phyloP scores from a whole-genome alignment of 2,797 vertebrate species.

The Helarctos malayanus region DNA sequence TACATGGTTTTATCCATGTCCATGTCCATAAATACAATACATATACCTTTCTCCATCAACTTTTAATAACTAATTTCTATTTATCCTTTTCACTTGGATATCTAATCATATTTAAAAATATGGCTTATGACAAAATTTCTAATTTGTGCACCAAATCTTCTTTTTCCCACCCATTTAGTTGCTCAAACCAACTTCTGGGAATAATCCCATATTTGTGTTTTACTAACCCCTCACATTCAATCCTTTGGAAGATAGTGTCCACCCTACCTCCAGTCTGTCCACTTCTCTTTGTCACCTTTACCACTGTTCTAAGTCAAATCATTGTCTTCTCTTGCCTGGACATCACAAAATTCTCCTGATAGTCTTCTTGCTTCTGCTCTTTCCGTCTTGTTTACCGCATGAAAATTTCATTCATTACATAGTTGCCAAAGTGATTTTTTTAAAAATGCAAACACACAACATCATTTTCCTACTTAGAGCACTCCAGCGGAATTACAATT shows the following conservation, averaged over 20 bases:
- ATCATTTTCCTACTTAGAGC: neutral
- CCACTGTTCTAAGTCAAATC: neutral
- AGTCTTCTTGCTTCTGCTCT: neutral
- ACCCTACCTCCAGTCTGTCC: too few species aligned
- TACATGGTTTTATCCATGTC: neutral
- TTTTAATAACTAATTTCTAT: neutral
- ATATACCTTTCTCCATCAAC: neutral
- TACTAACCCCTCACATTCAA: neutral
- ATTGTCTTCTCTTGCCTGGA: neutral
- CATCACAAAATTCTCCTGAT: neutral
- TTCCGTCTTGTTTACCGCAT: neutral
- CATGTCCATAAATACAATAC: neutral
- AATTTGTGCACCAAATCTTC: neutral
- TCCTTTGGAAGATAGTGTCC: neutral
- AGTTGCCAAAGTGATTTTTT: neutral
- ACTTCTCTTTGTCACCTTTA: neutral
- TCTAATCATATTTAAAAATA: conserved; percentile 1
- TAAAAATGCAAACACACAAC: neutral
- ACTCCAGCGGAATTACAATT: neutral
- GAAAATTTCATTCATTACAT: neutral
- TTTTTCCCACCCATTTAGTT: neutral
- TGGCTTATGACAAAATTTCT: neutral
- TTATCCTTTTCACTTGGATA: neutral
- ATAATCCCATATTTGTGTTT: neutral
- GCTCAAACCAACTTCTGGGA: neutral